A percentile compares a stretch with the other conserved stretches of the same genome.
phyloP scores from a whole-genome alignment of 2,113 vertebrate species.

The Tragulus kanchil region DNA sequence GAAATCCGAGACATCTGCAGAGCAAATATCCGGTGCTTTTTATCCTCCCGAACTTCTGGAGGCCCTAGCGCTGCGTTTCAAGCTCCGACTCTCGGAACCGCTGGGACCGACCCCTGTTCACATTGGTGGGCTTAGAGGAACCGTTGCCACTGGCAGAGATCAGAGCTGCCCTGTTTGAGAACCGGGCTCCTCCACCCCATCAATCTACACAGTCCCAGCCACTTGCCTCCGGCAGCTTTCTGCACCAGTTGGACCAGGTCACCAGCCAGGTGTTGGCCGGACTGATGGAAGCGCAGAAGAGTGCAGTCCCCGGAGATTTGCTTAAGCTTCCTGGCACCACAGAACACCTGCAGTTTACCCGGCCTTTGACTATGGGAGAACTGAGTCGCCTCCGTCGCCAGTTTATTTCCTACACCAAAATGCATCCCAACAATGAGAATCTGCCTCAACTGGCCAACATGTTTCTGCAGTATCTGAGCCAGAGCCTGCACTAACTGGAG shows the following conservation, averaged over 20 bases:
- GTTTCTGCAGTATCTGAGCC: slow-evolving; percentile 97
- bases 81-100: slow-evolving; percentile 93
- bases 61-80: slow-evolving; percentile 91
- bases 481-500: slow-evolving; percentile 89
- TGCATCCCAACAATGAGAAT: slow-evolving; percentile 96
- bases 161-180: slow-evolving; percentile 93
- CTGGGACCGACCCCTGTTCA: slow-evolving; percentile 97
- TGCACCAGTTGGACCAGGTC: slow-evolving; percentile 94
- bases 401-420: slow-evolving; percentile 98
- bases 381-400: slow-evolving; percentile 95
- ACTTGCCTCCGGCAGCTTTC: slow-evolving; percentile 93
- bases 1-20: neutral
- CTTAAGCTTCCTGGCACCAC: slow-evolving; percentile 76
- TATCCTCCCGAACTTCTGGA: slow-evolving; percentile 80
- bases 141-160: slow-evolving; percentile 91
- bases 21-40: neutral
- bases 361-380: slow-evolving; percentile 93
- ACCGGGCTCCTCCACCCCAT: slow-evolving; percentile 93
- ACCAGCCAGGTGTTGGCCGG: slow-evolving; percentile 93
- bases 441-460: slow-evolving; percentile 93
- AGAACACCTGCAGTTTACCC: slow-evolving; percentile 87
- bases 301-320: slow-evolving; percentile 79
- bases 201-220: slow-evolving; percentile 95
- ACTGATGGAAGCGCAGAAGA: slow-evolving; percentile 86
- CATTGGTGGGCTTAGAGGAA: slow-evolving; percentile 89